Evolutionary conservation across 2,113 vertebrate species (phyloP), one percentile per base, ranked within the genome.

Genomic region (Hemichromis elongatus): DNA sequence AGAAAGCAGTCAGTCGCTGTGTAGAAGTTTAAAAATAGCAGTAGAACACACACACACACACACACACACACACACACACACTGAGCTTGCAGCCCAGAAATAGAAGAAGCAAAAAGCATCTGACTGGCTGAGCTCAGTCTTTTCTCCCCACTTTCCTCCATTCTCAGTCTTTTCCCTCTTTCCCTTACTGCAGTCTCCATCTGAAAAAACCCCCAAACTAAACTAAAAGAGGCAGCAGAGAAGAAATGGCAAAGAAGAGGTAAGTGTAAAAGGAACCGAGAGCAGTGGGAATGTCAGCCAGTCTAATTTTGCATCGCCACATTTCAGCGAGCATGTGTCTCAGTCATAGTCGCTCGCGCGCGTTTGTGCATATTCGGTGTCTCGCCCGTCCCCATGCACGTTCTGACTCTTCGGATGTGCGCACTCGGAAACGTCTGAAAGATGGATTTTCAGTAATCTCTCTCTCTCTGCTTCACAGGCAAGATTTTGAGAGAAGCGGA

Each of bases 1-100:
- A 81, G 81, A 10, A 66, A 83, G 81, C 68, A 83, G 70, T 33
- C 77, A 54, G 81, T 55, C 33, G 30, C 3, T 78, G 86, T 84
- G 88, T 75, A 14, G 83, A 7, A 63, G 87, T 86, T 82, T 93
- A 91, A 92, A 92, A 91, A 93, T 90, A 93, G 93, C 82, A 86
- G 77, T 28, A 30, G 53, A 45, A 30, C 80, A 85, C 83, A 83
- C 55, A 82, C 54, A 28, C 59, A 70, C 14, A 28, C n/a, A 2
- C 57, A 59, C 50, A 16, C 59, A 30, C 82, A 42, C 37, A 24
- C 8, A 42, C 55, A 66, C 57, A 14, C 54, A 26, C 12, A 28
- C 53, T 47, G 26, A 1, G 30, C 77, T 24, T 79, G 37, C 78
- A 81, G 79, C 70, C 87, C 75, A 81, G 75, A 86, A 88, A 86